A percentile compares a stretch with the other conserved stretches of the same genome.
Conservation (phyloP, 1,140 invertebrate genomes). For the Musca vetustissima region DNA sequence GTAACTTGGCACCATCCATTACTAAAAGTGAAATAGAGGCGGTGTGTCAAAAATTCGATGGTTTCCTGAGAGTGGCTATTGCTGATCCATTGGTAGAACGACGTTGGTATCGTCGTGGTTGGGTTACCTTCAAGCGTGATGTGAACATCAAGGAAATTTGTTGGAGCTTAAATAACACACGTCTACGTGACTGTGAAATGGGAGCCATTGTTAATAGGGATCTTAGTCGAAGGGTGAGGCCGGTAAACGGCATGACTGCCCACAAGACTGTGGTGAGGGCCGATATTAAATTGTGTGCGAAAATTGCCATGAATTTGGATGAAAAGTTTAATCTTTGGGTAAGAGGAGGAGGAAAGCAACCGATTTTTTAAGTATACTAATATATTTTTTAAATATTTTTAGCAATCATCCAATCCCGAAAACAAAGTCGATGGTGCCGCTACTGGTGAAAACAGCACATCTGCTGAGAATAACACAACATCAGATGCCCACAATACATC, state of each 20-base stretch:
- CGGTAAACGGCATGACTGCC: slow-evolving; percentile 88
- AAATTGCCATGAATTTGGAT: slow-evolving; percentile 94
- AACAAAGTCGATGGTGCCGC: slow-evolving; percentile 1
- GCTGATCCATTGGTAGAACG: slow-evolving; percentile 96
- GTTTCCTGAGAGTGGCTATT: slow-evolving; percentile 93
- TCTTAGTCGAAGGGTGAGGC: slow-evolving; percentile 86
- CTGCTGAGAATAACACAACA: no score
- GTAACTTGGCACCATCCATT: slow-evolving; percentile 93
- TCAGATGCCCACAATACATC: background rate
- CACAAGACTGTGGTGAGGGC: slow-evolving; percentile 88
- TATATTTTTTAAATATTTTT: background rate
- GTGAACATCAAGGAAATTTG: slow-evolving; percentile 99
- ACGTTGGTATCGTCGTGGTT: slow-evolving; percentile 92
- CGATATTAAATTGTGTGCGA: slow-evolving; percentile 92
- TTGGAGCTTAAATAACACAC: slow-evolving; percentile 96
- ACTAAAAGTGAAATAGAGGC: slow-evolving; percentile 96
- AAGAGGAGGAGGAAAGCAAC: slow-evolving; percentile 6
- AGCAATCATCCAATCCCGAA: background rate
- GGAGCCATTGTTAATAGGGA: slow-evolving; percentile 94
- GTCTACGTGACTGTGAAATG: slow-evolving; percentile 83
- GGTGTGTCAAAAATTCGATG: slow-evolving; percentile 93
- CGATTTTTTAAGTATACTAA: background rate
- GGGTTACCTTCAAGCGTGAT: slow-evolving; percentile 96
- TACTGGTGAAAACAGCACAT: background rate
- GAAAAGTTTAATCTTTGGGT: slow-evolving; percentile 79